Percentiles rank a stretch among this genome's conserved stretches.
phyloP scores from a whole-genome alignment of 2,888 invertebrate species.

The Pollenia angustigena region DNA sequence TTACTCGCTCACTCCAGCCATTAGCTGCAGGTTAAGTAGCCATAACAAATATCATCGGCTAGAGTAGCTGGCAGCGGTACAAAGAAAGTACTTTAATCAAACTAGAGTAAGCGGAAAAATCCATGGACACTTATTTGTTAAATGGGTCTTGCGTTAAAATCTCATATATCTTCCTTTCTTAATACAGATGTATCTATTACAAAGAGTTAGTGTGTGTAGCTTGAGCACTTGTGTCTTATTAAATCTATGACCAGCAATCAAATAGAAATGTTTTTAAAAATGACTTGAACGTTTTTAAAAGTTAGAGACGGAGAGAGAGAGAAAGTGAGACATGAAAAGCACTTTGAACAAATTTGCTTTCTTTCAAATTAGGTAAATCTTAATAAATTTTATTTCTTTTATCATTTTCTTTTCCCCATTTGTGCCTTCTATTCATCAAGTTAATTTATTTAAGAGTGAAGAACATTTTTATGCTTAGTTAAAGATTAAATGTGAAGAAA shows the following conservation, averaged over 20 bases:
- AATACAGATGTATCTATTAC: neutral
- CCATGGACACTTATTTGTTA: constrained; percentile 13
- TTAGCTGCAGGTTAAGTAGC: constrained; percentile 30
- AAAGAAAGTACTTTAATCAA: too few species aligned
- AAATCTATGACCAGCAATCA: constrained; percentile 47
- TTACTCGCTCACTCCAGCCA: neutral
- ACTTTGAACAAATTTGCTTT: neutral
- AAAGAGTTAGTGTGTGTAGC: neutral
- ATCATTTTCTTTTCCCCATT: neutral
- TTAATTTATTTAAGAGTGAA: constrained; percentile 20
- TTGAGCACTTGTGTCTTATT: neutral
- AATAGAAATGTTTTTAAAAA: constrained; percentile 48
- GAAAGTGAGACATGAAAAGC: neutral
- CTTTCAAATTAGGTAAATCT: constrained; percentile 10
- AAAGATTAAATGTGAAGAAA: constrained; percentile 12
- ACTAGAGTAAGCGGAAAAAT: neutral
- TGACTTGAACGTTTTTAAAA: neutral
- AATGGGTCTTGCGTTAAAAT: constrained; percentile 26
- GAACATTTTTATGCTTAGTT: constrained; percentile 30
- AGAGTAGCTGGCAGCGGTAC: neutral
- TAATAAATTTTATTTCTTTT: constrained; percentile 1
- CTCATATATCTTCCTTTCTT: neutral
- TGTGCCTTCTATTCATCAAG: neutral
- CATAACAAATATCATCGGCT: neutral
- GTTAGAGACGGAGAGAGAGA: neutral